Base-by-base conservation (phyloP, 1,140 invertebrate genomes). In the Maconellicoccus hirsutus region DNA sequence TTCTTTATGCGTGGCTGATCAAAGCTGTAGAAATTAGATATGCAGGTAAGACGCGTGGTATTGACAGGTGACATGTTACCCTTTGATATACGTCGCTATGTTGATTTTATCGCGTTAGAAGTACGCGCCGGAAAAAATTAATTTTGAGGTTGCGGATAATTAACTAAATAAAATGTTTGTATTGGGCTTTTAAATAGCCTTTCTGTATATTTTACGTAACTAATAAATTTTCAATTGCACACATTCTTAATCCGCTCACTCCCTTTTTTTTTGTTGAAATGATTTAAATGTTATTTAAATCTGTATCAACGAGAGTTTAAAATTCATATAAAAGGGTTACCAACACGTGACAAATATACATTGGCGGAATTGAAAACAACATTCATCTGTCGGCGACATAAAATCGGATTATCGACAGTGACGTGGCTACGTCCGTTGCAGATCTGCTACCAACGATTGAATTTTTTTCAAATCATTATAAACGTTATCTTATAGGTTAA, bases 261-360 rank as follows among this genome's bases (percentile, higher is more conserved):
- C 4, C 12, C 29, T 33, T 33, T 52, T 52, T 6, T 14, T 25
- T 19, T 22, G n/a, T 61, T 22, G 59, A 61, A 61, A 23, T 23
- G 19, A 22, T 66, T 66, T 59, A 66, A 66, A 66, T 66, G 19
- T 66, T 66, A 66, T 66, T 66, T 66, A 23, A 66, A 66, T 66
- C 22, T 4, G 22, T 66, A 25, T 3, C 61, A 19, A 66, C 61
- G 25, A 66, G 61, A 66, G 19, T 66, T 23, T 25, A 66, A 66
- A 66, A 66, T 23, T 16, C 21, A 66, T 16, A 66, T 25, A 66
- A 66, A 66, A 66, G 61, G 61, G 61, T 66, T 66, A 66, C 25
- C 19, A 66, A 66, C 61, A 25, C 61, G 61, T 66, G 61, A 66
- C 61, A 66, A 23, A 66, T 52, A 19, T 52, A 52, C 42, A 52